phyloP scores from a whole-genome alignment of 35 echinoderm and acorn worm species.

The Strongylocentrotus purpuratus region DNA sequence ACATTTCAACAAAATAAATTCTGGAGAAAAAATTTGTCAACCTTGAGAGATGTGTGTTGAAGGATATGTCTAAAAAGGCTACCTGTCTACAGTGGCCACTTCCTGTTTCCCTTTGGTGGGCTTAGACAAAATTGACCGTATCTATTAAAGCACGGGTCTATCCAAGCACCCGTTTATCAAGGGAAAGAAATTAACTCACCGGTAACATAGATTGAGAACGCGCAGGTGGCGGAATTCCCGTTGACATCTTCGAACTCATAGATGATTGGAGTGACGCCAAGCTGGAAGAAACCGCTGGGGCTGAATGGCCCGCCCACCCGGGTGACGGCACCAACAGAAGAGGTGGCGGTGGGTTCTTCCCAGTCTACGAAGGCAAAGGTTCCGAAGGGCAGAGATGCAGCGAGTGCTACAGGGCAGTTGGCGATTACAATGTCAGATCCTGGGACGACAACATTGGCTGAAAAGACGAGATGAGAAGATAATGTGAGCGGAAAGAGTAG shows the following conservation, averaged over 20 bases:
- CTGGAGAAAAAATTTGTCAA: no score
- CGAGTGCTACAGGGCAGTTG: conserved; percentile 1
- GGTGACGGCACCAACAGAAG: not conserved
- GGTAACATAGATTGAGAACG: not conserved
- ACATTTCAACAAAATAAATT: no score
- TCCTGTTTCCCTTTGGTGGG: not conserved
- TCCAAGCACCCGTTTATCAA: no score
- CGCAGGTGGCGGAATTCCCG: not conserved
- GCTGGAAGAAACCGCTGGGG: not conserved
- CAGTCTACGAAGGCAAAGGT: not conserved
- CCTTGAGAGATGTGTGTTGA: not conserved
- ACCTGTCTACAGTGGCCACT: not conserved
- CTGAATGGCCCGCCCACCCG: not conserved
- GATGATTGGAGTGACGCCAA: not conserved
- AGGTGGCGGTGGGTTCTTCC: conserved; percentile 25
- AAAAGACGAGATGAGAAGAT: not conserved
- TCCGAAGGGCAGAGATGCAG: conserved; percentile 11
- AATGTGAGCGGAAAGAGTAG: no score
- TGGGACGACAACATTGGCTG: not conserved
- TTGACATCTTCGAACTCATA: conserved; percentile 31
- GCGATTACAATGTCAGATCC: not conserved
- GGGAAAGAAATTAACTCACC: conserved; percentile 8
- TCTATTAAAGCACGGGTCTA: not conserved
- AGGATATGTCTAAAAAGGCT: no score
- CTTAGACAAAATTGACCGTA: not conserved